Evolutionary conservation across 92 coral and sea anemone genomes (phyloP), one percentile per base, ranked within the genome.

Genomic region (Zoanthus sansibaricus): DNA sequence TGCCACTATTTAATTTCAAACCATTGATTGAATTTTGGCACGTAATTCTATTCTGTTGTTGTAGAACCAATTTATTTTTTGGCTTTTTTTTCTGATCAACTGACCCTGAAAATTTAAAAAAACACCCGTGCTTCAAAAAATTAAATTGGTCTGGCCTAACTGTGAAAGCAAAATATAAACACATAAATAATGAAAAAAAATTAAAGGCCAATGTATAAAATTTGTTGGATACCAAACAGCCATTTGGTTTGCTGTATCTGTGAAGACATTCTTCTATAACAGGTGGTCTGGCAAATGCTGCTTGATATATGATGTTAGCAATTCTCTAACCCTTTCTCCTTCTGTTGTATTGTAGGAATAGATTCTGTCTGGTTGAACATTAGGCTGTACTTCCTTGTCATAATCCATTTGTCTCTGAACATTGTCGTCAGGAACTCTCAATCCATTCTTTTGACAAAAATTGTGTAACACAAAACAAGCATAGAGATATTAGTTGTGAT

Each of bases 281-380:
- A 31, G 51, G 66, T 86, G 66, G 69, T 87, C 91, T 17, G 91
- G 87, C 62, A 90, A 83, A 68, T 79, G 83, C 20, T 90, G 86
- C 82, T 76, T 73, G 1, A 90, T 87, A 77, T 87, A 90, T n/a
- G 69, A 62, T 52, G 93, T 90, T 1, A 90, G 73, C 37, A 90
- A 49, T 14, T 83, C 37, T 25, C 93, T 82, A 14, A 90, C 88
- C 47, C 51, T 66, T 80, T 37, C 87, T 31, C 93, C 93, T 46
- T 90, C 93, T 48, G 84, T 52, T 20, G 80, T 77, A 75, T 90
- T 90, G 48, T 80, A 80, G 42, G 86, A 84, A 51, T 72, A 76
- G 25, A 89, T 79, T 44, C 48, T 78, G 80, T 84, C 92, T 37
- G 92, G 92, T 71, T 48, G 77, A 83, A 49, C 37, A 64, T 84